Evolutionary conservation across 2,888 invertebrate genomes (phyloP).

Genomic region (Caenorhabditis sinica): DNA sequence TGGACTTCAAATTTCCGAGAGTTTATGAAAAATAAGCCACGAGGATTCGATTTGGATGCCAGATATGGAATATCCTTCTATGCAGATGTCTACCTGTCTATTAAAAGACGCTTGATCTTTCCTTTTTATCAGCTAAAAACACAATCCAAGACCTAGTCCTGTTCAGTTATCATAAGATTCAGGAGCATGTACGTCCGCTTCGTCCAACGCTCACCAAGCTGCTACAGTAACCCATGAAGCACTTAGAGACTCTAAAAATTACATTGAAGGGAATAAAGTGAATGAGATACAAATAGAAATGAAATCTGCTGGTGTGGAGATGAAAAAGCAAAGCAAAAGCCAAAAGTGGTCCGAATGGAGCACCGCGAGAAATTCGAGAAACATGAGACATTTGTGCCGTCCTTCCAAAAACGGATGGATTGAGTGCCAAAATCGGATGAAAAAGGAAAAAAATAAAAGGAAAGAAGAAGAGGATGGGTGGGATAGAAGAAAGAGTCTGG

Average conservation of each 20-base stretch:
- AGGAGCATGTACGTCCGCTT: too few species aligned
- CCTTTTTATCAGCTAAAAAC: too few species aligned
- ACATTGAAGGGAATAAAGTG: neutral
- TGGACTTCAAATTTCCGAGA: neutral
- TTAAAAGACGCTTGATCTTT: too few species aligned
- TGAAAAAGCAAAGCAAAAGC: constrained; percentile 33
- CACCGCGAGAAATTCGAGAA: constrained; percentile 61
- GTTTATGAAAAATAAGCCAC: too few species aligned
- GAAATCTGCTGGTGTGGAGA: neutral
- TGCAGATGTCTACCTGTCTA: too few species aligned
- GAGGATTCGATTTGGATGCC: too few species aligned
- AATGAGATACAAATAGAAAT: constrained; percentile 19
- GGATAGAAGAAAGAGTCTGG: constrained; percentile 38
- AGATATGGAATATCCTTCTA: too few species aligned
- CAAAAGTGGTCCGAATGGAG: constrained; percentile 27
- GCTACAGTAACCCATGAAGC: too few species aligned
- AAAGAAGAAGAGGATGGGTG: constrained; percentile 15
- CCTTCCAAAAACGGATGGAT: constrained; percentile 60
- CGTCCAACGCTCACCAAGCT: too few species aligned
- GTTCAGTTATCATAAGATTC: too few species aligned
- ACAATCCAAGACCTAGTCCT: too few species aligned
- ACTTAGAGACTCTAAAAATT: too few species aligned
- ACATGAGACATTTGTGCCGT: constrained; percentile 62
- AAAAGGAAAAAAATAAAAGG: constrained; percentile 23
- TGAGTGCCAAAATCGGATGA: constrained; percentile 64